phyloP scores from a whole-genome alignment of 2,888 invertebrate genomes.

The Oconnorella tubifera region DNA sequence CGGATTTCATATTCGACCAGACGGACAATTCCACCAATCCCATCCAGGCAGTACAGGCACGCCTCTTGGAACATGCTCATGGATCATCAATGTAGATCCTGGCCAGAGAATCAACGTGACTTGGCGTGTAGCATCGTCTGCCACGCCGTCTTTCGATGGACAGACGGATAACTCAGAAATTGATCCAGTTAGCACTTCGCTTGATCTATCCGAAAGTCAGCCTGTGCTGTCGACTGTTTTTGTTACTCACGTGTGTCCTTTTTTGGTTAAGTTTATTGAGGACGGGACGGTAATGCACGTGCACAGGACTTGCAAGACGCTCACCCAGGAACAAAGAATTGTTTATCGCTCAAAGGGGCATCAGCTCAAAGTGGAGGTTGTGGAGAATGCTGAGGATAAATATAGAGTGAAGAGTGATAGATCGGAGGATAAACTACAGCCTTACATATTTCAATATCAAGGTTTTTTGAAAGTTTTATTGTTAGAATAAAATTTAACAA shows the following conservation, averaged over 20 bases:
- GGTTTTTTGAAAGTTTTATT: no score
- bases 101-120: slow-evolving; percentile 22
- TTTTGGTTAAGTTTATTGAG: slow-evolving; percentile 12
- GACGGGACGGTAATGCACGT: not conserved
- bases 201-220: not conserved
- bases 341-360: slow-evolving; percentile 15
- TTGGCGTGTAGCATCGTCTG: slow-evolving; percentile 14
- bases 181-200: not conserved
- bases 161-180: not conserved
- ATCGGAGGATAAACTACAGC: not conserved
- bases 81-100: slow-evolving; percentile 14
- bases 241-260: slow-evolving; percentile 4
- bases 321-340: slow-evolving; percentile 13
- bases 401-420: not conserved
- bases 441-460: not conserved
- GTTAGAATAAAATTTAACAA: no score
- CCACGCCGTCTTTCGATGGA: not conserved
- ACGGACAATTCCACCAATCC: not conserved
- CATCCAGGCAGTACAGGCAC: not conserved
- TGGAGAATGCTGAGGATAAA: not conserved
- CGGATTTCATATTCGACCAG: slow-evolving; percentile 13
- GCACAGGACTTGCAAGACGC: slow-evolving; percentile 9
- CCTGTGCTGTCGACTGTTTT: not conserved
- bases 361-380: slow-evolving; percentile 7
- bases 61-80: slow-evolving; percentile 9